Base-by-base conservation (phyloP, 2,797 vertebrate genomes). In the Spondyliosoma cantharus region DNA sequence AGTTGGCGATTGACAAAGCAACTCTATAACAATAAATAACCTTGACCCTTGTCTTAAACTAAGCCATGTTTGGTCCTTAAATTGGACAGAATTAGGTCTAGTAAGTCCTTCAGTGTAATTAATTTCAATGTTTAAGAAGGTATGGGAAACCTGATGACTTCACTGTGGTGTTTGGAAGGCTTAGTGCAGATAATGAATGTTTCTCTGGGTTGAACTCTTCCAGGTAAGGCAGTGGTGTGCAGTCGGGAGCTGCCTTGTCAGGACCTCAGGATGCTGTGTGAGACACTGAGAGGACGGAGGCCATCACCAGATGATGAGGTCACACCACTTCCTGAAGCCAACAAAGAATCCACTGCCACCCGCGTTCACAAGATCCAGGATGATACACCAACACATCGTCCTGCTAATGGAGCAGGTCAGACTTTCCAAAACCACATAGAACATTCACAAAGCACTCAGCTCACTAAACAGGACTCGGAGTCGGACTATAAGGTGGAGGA, bases 181-280 rank as follows among this genome's bases (percentile, higher is more conserved):
- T 22, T n/a, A 48, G 16, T 54, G 11, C 19, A 24, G 8, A 58
- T 19, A 53, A 45, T 80, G 2, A 89, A 66, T 5, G 45, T 45
- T 45, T 62, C 61, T 42, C 54, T 43, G 56, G 48, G 19, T 74
- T 54, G 4, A n/a, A 25, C 45, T 81, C 17, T 4, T 72, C 29
- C 88, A 99, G 98, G 97, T 48, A 99, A 99, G 89, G 95, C 95
- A 1, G 88, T 99, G 88, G 83, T 97, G 64, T 99, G 97, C 88
- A 99, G 98, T 89, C 95, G 95, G 79, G 96, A 97, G 80, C 93
- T 98, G 60, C 97, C 97, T 78, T 93, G 94, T 24, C 97, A 97
- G 89, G 96, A 99, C 89, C 94, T 99, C 89, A 95, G 95, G 84
- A 95, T 83, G 0, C 95, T 99, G 57, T 99, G 98, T 74, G 97